Percentiles rank a stretch among this genome's conserved stretches.
phyloP scores from a whole-genome alignment of 2,797 vertebrate genomes.

The Philypnodon macrostomus region DNA sequence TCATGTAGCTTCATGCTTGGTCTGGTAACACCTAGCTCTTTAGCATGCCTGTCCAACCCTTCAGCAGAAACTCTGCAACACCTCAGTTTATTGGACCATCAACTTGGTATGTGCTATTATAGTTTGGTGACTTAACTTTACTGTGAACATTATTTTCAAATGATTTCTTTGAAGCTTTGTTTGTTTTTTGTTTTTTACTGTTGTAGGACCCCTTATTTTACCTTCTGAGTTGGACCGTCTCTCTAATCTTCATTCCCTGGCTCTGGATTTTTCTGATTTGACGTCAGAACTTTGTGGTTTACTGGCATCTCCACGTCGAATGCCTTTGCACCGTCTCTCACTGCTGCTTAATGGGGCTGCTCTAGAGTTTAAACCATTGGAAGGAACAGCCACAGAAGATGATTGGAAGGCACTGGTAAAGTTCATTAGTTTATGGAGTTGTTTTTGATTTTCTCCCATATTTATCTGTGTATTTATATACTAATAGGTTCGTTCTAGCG shows the following conservation, averaged over 20 bases:
- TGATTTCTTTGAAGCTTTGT: not conserved
- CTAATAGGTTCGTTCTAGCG: constrained; percentile 80
- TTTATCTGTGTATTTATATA: not conserved
- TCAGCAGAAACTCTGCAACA: constrained; percentile 92
- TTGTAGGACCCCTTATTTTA: constrained; percentile 82
- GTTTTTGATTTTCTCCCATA: not conserved
- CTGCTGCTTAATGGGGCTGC: constrained; percentile 91
- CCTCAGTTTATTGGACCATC: constrained; percentile 94
- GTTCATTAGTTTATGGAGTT: not conserved
- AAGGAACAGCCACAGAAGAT: constrained; percentile 88
- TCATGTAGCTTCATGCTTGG: constrained; percentile 96
- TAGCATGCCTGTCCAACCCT: constrained; percentile 90
- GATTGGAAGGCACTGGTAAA: constrained; percentile 91
- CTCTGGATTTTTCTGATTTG: constrained; percentile 95
- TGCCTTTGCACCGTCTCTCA: constrained; percentile 93
- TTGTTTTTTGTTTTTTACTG: not conserved
- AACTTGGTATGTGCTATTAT: constrained; percentile 65
- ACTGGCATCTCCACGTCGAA: constrained; percentile 84
- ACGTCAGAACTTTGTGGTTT: constrained; percentile 92
- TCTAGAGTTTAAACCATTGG: constrained; percentile 88
- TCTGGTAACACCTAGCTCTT: constrained; percentile 88
- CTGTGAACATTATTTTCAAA: not conserved
- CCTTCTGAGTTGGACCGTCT: constrained; percentile 89
- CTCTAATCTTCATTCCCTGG: constrained; percentile 86
- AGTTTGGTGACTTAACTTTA: not conserved